Evolutionary conservation across 2,888 invertebrate species (phyloP), one percentile per base, ranked within the genome.

Genomic region (Agrotis exclamationis): DNA sequence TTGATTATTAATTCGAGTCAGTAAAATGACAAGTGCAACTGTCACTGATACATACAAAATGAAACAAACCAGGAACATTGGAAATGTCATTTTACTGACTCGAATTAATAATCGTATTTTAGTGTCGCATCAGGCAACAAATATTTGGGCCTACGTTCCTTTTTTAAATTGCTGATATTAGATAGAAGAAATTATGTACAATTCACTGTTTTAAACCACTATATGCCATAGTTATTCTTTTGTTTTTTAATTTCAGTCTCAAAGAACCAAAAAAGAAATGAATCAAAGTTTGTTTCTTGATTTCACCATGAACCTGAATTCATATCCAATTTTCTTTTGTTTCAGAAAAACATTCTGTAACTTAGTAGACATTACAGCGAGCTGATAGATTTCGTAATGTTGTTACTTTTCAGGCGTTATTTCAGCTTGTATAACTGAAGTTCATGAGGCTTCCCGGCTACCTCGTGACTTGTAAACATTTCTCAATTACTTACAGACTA

Each of bases 391-490:
- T 39, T 66, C 28, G 11, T 44, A 13, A 28, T 20, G 1, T 16
- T 24, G n/a, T 22, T 22, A 16, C 28, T 20, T 33, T 33, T 58
- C 9, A 58, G n/a, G 1, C 6, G 14, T 47, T 28, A 18, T 20
- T 47, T 54, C 5, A n/a, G 18, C 18, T 47, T 39, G 18, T 48
- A 11, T 39, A 70, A 70, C 14, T 53, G 39, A 20, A 70, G 0
- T 53, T 60, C 70, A 20, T 2, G 53, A 59, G 53, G 59, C 20
- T 47, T 59, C 47, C n/a, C 20, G 20, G 3, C 51, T 18, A 48
- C 39, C 59, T 60, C 39, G 39, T 54, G 20, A 48, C 54, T 70
- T 59, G 20, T 16, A 16, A 47, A 48, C 0, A n/a, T 44, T 59
- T 71, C 59, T 54, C 18, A 28, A 47, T 9, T 24, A 60, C 24